Conservation (phyloP, 2,113 vertebrate genomes). For the Microtus richardsoni region DNA sequence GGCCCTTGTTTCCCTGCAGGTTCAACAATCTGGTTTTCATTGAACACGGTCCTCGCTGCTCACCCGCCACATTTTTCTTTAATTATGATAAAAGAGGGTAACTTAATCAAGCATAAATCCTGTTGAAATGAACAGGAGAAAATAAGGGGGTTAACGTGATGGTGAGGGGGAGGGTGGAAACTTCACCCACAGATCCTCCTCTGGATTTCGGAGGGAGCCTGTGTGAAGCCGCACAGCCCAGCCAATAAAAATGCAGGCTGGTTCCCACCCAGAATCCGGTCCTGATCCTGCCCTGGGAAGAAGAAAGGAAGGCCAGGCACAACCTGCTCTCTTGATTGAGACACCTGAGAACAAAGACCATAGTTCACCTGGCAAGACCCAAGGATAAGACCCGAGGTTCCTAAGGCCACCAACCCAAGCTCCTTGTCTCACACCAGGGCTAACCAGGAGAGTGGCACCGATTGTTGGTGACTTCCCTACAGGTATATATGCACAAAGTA, state of each 20-base stretch:
- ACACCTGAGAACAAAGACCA: conserved; percentile 36
- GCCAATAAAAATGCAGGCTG: conserved; percentile 37
- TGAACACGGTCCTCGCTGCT: conserved; percentile 77
- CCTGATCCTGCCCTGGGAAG: background rate
- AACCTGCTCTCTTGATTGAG: background rate
- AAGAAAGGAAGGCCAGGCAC: conserved; percentile 13
- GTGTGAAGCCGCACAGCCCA: conserved; percentile 12
- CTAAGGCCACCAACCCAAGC: background rate
- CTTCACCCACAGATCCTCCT: background rate
- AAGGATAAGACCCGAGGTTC: background rate
- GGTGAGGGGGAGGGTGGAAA: background rate
- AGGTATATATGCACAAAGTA: accelerated
- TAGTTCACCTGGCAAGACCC: background rate
- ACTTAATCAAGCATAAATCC: conserved; percentile 89
- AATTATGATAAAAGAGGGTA: conserved; percentile 91
- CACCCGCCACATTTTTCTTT: conserved; percentile 87
- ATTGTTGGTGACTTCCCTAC: background rate
- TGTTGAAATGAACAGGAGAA: conserved; percentile 83
- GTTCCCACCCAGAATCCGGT: conserved; percentile 20
- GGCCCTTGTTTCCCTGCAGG: conserved; percentile 80
- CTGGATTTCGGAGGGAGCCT: conserved; percentile 59
- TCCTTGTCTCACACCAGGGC: background rate
- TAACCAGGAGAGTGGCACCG: background rate
- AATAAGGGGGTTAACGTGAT: conserved; percentile 81
- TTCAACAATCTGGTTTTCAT: conserved; percentile 87